Evolutionary conservation across 2,888 invertebrate genomes (phyloP).

Genomic region (Scelioninae gen. 2): DNA sequence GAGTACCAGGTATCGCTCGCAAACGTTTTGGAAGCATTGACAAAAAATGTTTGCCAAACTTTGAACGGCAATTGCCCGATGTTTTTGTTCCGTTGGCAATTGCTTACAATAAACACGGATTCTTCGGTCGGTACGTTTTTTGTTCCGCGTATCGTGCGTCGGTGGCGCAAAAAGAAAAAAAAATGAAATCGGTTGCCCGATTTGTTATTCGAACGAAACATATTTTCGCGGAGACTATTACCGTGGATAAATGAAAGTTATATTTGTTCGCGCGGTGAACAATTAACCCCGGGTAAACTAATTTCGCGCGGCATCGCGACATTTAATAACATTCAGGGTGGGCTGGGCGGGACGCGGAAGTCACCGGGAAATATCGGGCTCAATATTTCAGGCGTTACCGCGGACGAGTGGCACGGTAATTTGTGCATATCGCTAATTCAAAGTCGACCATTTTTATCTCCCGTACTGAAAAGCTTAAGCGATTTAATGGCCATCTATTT

Average conservation of each 20-base stretch:
- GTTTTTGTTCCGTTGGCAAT: no score
- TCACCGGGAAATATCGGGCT: slow-evolving; percentile 29
- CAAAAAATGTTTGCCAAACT: no score
- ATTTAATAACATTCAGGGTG: slow-evolving; percentile 48
- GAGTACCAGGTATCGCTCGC: no score
- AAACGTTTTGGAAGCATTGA: no score
- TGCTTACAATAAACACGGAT: no score
- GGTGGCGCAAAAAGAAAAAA: neutral
- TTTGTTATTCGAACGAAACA: slow-evolving; percentile 45
- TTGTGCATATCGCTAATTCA: slow-evolving; percentile 18
- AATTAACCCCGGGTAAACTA: slow-evolving; percentile 55
- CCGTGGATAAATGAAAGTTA: slow-evolving; percentile 40
- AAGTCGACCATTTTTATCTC: slow-evolving; percentile 34
- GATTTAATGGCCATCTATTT: slow-evolving; percentile 21
- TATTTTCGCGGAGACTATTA: slow-evolving; percentile 26
- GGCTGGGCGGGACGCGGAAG: slow-evolving; percentile 35
- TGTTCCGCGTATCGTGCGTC: no score
- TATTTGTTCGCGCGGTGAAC: slow-evolving; percentile 41
- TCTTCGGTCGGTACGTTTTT: no score
- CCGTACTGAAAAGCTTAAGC: slow-evolving; percentile 12
- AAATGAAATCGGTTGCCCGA: slow-evolving; percentile 8
- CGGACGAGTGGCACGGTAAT: slow-evolving; percentile 21
- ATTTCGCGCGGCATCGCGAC: slow-evolving; percentile 46
- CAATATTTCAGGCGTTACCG: slow-evolving; percentile 14
- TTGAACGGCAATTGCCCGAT: no score